Conservation (phyloP, 30 jellyfish, hydroid and myxozoan species). For the Chrysaora quinquecirrha region DNA sequence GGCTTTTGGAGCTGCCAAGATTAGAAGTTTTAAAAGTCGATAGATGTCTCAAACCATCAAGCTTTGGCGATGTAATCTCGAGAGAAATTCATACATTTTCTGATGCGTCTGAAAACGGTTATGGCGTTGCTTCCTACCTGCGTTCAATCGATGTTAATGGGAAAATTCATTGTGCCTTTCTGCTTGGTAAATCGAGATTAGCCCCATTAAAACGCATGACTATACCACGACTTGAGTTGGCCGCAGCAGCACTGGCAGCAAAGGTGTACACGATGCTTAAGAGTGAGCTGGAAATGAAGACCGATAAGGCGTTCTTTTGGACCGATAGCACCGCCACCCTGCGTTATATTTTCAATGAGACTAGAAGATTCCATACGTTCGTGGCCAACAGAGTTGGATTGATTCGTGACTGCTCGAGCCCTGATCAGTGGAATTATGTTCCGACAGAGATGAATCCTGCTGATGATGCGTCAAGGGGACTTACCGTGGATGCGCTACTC, state of each 20-base stretch:
- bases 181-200: neutral
- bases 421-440: neutral
- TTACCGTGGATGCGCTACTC: neutral
- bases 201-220: neutral
- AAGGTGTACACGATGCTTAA: neutral
- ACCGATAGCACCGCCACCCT: constrained; percentile 1
- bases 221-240: neutral
- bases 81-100: neutral
- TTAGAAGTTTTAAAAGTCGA: neutral
- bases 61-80: neutral
- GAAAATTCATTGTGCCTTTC: neutral
- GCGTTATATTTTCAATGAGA: neutral
- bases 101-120: constrained; percentile 1
- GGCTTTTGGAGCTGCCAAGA: neutral
- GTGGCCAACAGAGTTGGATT: constrained; percentile 1
- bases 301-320: neutral
- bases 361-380: neutral
- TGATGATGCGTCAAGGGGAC: neutral
- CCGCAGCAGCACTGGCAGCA: constrained; percentile 5
- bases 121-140: constrained; percentile 1
- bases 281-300: neutral
- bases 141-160: neutral
- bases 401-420: neutral
- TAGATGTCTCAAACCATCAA: neutral
- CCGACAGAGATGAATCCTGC: neutral